phyloP scores from a whole-genome alignment of 2,113 vertebrate genomes.

The Hemichromis elongatus region DNA sequence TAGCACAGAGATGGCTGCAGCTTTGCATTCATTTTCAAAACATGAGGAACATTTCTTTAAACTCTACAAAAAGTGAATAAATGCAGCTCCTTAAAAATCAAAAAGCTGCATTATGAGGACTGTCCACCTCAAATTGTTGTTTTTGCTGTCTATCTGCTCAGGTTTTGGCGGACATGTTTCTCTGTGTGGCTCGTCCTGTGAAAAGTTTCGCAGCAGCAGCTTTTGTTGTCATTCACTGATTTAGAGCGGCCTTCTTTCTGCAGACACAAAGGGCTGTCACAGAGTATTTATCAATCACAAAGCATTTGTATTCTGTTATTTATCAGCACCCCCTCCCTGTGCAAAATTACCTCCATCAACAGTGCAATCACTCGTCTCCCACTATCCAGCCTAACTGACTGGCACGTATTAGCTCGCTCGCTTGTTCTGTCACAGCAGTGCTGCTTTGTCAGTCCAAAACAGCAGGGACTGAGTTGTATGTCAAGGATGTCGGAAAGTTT shows the following conservation, averaged over 20 bases:
- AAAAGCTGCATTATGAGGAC: neutral
- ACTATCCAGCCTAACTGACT: slow-evolving; percentile 22
- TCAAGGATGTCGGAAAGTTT: slow-evolving; percentile 40
- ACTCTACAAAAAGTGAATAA: neutral
- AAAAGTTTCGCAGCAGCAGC: neutral
- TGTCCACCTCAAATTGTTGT: fast-evolving
- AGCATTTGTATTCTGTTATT: slow-evolving; percentile 21
- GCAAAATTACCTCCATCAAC: slow-evolving; percentile 42
- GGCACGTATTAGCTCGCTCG: slow-evolving; percentile 25
- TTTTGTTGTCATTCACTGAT: neutral
- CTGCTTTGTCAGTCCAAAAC: slow-evolving; percentile 33
- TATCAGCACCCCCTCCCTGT: neutral
- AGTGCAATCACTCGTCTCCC: slow-evolving; percentile 33
- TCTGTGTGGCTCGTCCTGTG: neutral
- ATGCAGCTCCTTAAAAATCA: neutral
- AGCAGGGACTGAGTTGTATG: slow-evolving; percentile 24
- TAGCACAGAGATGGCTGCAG: neutral
- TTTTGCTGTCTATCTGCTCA: neutral
- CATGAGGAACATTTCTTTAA: neutral
- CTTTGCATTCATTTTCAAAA: neutral
- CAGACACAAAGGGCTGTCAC: neutral
- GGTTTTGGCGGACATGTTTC: neutral
- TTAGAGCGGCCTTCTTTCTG: neutral
- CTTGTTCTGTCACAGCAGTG: slow-evolving; percentile 9
- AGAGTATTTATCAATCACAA: slow-evolving; percentile 20